Conservation (phyloP, 2,888 invertebrate genomes). For the Drosophila meridiana region DNA sequence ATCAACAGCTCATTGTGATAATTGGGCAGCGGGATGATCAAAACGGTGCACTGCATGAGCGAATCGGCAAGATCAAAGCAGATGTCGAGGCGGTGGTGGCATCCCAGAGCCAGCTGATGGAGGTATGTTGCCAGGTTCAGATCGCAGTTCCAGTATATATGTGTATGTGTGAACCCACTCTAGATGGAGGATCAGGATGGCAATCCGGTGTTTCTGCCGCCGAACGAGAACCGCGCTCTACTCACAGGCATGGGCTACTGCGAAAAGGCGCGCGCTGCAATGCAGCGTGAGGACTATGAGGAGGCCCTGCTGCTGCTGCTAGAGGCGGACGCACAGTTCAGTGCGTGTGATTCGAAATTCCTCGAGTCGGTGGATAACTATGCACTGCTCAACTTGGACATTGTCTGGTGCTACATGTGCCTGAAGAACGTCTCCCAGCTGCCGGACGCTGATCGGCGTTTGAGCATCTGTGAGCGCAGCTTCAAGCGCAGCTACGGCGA, state of each 20-base stretch:
- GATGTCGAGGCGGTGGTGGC: conserved; percentile 87
- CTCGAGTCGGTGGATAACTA: conserved; percentile 92
- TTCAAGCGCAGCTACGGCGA: conserved; percentile 89
- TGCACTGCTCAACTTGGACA: conserved; percentile 92
- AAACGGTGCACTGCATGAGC: conserved; percentile 87
- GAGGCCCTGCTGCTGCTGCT: conserved; percentile 90
- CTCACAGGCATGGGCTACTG: conserved; percentile 92
- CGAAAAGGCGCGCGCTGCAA: conserved; percentile 90
- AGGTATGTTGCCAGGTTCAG: conserved; percentile 53
- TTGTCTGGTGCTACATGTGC: conserved; percentile 95
- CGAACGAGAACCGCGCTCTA: conserved; percentile 89
- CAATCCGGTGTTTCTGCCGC: conserved; percentile 89
- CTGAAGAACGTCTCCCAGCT: conserved; percentile 89
- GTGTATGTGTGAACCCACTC: background rate
- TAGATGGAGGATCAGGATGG: conserved; percentile 92
- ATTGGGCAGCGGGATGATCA: conserved; percentile 83
- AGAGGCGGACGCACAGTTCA: conserved; percentile 91
- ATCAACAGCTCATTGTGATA: conserved; percentile 89
- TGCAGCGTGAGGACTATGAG: conserved; percentile 88
- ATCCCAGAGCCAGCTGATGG: conserved; percentile 81
- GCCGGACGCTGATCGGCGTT: conserved; percentile 90
- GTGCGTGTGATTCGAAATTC: conserved; percentile 84
- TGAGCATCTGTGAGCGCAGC: conserved; percentile 89
- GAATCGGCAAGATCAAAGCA: conserved; percentile 86
- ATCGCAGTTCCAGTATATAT: background rate